These are phyloP conservation scores for Bergia puertoricense DNA, from an alignment of 92 coral and sea anemone genomes.

Conservation along the genomic window DNA sequence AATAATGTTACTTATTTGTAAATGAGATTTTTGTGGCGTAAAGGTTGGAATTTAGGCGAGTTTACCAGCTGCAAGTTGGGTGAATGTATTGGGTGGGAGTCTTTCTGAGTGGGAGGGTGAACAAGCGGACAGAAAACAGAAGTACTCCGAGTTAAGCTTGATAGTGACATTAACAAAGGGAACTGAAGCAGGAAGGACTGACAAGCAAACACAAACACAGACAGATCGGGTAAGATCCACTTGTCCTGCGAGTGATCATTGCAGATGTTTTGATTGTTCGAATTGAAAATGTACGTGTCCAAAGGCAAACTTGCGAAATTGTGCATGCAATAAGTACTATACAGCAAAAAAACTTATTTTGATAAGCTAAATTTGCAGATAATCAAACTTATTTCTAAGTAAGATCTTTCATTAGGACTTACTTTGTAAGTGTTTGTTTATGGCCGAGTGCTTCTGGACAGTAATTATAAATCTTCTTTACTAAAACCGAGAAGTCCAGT, in stretches of 20 bases:
- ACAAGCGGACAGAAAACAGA: neutral
- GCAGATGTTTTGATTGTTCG: neutral
- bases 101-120: too few relatives aligned
- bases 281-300: too few relatives aligned
- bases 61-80: neutral
- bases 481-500: neutral
- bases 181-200: neutral
- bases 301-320: too few relatives aligned
- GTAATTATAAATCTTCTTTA: neutral
- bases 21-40: constrained; percentile 1
- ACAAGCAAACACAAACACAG: constrained; percentile 15
- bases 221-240: neutral
- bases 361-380: too few relatives aligned
- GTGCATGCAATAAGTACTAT: too few relatives aligned
- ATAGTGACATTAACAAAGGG: too few relatives aligned
- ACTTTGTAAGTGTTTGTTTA: neutral
- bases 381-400: too few relatives aligned
- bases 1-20: constrained; percentile 20
- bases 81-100: neutral
- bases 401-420: neutral
- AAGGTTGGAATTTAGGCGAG: neutral
- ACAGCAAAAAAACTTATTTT: too few relatives aligned
- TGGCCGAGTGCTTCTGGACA: neutral
- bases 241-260: too few relatives aligned
- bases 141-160: neutral